These are phyloP conservation scores for Tarsius wallacei DNA, from an alignment of 2,797 vertebrate species.

Conservation along the genomic window DNA sequence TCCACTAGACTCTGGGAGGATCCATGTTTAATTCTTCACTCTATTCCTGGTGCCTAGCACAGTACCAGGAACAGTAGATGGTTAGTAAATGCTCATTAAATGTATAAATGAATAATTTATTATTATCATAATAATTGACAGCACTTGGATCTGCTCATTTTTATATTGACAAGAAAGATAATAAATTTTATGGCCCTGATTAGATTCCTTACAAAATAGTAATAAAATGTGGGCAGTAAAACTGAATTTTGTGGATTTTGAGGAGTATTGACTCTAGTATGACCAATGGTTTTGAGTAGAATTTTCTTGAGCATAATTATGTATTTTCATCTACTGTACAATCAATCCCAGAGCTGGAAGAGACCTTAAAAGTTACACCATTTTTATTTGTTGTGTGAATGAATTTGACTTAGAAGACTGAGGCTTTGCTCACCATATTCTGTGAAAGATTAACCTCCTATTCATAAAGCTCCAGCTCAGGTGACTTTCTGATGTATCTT, in stretches of 20 bases:
- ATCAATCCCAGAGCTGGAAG: not conserved
- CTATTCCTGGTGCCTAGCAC: not conserved
- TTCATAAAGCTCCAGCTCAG: not conserved
- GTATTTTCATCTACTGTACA: not conserved
- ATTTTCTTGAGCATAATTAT: slow-evolving; percentile 14
- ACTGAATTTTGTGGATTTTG: not conserved
- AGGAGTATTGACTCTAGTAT: not conserved
- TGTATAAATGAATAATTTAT: not conserved
- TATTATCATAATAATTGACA: slow-evolving; percentile 50
- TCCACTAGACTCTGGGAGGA: not conserved
- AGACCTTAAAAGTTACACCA: slow-evolving; percentile 25
- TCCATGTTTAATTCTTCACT: not conserved
- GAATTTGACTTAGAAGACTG: not conserved
- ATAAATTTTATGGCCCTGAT: not conserved
- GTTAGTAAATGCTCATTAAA: slow-evolving; percentile 3
- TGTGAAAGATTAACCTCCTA: slow-evolving; percentile 29
- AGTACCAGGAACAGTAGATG: not conserved
- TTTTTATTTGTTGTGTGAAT: not conserved
- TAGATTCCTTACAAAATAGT: slow-evolving; percentile 33
- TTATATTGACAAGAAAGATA: not conserved
- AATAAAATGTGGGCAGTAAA: not conserved
- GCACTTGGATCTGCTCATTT: not conserved
- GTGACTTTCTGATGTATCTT: slow-evolving; percentile 21
- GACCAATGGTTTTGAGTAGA: slow-evolving; percentile 20
- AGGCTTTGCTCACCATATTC: not conserved